Evolutionary conservation across 2,113 vertebrate species (phyloP).

Genomic region (Catharus minimus): DNA sequence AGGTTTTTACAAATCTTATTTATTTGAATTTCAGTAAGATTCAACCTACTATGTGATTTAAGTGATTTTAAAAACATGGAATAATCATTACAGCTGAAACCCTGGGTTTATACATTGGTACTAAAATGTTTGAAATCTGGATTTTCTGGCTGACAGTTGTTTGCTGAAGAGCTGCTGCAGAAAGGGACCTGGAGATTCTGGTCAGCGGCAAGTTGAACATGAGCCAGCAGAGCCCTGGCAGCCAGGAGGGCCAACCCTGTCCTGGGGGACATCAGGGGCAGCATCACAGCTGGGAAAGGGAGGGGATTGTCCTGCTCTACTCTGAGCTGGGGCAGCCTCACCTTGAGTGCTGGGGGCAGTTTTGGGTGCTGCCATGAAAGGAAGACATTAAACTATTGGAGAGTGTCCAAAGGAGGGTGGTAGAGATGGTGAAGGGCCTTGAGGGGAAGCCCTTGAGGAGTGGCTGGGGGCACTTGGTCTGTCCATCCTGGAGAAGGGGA

Average conservation of each 20-base stretch:
- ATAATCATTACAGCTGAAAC: not conserved
- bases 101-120: not conserved
- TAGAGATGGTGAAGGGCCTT: too few relatives aligned
- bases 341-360: fast-evolving
- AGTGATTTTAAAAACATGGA: not conserved
- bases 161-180: not conserved
- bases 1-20: not conserved
- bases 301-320: not conserved
- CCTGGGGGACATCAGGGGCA: not conserved
- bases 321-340: fast-evolving
- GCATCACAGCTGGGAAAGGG: not conserved
- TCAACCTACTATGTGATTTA: not conserved
- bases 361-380: fast-evolving
- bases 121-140: not conserved
- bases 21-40: not conserved
- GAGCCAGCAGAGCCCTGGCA: not conserved
- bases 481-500: not conserved
- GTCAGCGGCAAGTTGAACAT: fast-evolving
- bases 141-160: not conserved
- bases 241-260: fast-evolving
- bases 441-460: fast-evolving
- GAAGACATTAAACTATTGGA: fast-evolving
- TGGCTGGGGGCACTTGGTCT: fast-evolving
- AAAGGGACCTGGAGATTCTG: fast-evolving
- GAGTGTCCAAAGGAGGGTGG: not conserved